Evolutionary conservation across 2,797 vertebrate genomes (phyloP).

Genomic region (Acanthopagrus latus): DNA sequence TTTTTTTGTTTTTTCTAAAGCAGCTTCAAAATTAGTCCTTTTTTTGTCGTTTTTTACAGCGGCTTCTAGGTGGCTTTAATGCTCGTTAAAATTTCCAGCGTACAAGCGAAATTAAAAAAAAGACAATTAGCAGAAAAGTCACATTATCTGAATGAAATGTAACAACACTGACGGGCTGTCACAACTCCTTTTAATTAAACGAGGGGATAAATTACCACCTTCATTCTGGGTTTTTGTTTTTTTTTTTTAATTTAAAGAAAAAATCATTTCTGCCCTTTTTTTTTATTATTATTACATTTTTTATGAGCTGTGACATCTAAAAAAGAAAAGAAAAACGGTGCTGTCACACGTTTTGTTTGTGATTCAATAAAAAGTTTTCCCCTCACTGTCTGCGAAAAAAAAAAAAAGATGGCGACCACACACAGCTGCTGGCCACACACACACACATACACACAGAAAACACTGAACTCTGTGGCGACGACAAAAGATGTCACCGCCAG

Average conservation of each 20-base stretch:
- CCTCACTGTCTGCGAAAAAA: constrained; percentile 14
- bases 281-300: not conserved
- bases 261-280: not conserved
- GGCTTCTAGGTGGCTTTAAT: constrained; percentile 14
- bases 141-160: not conserved
- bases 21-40: constrained; percentile 27
- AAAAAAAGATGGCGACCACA: constrained; percentile 47
- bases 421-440: constrained; percentile 61
- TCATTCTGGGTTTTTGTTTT: not conserved
- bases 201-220: not conserved
- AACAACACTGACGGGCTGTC: not conserved
- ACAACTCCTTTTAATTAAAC: not conserved
- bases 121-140: constrained; percentile 23
- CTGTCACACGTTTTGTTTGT: constrained; percentile 53
- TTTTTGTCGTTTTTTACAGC: constrained; percentile 22
- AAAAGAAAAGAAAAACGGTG: constrained; percentile 21
- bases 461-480: constrained; percentile 13
- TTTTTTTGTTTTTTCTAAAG: constrained; percentile 12
- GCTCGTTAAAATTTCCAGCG: constrained; percentile 14
- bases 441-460: constrained; percentile 55
- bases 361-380: constrained; percentile 25
- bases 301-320: constrained; percentile 38
- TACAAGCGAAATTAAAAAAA: not conserved
- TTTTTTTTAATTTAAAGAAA: not conserved
- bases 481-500: constrained; percentile 26